Evolutionary conservation across 1,140 invertebrate species (phyloP), one percentile per base, ranked within the genome.

Genomic region (Orius insidiosus): DNA sequence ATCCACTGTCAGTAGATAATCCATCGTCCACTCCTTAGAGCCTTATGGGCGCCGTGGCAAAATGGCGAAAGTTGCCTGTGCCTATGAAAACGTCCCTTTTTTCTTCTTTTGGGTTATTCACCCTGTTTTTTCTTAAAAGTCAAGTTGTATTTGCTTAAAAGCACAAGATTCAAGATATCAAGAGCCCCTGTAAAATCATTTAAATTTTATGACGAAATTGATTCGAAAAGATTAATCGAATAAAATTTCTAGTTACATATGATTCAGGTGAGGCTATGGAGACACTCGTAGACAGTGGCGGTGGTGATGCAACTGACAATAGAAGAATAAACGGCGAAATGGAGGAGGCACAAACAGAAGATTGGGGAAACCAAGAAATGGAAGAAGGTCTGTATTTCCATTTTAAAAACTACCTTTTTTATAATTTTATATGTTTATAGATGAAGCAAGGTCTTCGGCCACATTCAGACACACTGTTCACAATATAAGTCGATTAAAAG

Each of bases 361-460:
- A 18, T 40, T 10, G 38, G 11, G 11, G 38, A 40, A 15, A 18
- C 38, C 24, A 24, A 15, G 38, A 40, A 15, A 14, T 40, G 10
- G 38, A 40, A 40, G 38, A 40, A 14, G 38, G 38, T 40, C 7
- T 3, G 24, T 24, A 7, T 24, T 24, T 24, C 7, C 7, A 24
- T 24, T 3, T 7, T 4, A 24, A 24, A 24, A 24, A 24, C n/a
- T n/a, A n/a, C n/a, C n/a, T n/a, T n/a, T n/a, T n/a, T n/a, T n/a
- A n/a, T n/a, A n/a, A n/a, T n/a, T n/a, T n/a, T n/a, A n/a, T n/a
- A 24, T 7, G 24, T 38, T 10, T 35, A 6, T 45, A 69, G 92
- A 95, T 66, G 89, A 95, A 58, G 85, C 89, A 48, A 73, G 93
- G 46, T 85, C 89, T n/a, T 88, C 96, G 64, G 87, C 90, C 1